A percentile compares a stretch with the other conserved stretches of the same genome.
Conservation (phyloP, 2,113 vertebrate genomes). For the Brienomyrus brachyistius region DNA sequence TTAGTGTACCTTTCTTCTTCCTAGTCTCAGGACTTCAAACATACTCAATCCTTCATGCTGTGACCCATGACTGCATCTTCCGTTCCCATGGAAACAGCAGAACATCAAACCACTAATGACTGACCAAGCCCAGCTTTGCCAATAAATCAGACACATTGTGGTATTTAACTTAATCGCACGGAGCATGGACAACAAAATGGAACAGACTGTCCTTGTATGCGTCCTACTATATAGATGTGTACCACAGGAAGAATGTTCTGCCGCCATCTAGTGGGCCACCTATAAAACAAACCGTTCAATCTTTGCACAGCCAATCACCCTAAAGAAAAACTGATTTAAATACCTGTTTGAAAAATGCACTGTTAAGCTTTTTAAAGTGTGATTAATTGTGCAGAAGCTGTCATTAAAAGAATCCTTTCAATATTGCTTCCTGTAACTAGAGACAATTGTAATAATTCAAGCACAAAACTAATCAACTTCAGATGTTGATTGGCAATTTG, state of each 20-base stretch:
- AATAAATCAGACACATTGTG: neutral
- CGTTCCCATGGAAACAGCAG: neutral
- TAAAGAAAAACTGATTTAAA: neutral
- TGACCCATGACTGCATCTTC: slow-evolving; percentile 53
- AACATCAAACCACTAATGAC: neutral
- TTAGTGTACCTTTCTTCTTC: neutral
- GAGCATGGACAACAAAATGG: neutral
- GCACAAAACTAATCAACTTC: neutral
- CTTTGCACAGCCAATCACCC: neutral
- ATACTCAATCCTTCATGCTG: slow-evolving; percentile 95
- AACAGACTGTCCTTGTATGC: neutral
- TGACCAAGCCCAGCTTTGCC: neutral
- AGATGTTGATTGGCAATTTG: neutral
- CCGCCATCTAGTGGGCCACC: neutral
- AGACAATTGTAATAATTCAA: slow-evolving; percentile 3
- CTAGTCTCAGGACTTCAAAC: slow-evolving; percentile 84
- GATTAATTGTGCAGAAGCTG: neutral
- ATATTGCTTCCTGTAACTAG: neutral
- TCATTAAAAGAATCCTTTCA: neutral
- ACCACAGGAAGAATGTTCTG: neutral
- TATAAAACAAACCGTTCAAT: neutral
- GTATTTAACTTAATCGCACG: neutral
- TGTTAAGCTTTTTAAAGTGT: neutral
- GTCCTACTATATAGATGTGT: neutral
- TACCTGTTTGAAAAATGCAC: neutral